phyloP scores from a whole-genome alignment of 2,888 invertebrate genomes.

The Rhynchonema sp. region DNA sequence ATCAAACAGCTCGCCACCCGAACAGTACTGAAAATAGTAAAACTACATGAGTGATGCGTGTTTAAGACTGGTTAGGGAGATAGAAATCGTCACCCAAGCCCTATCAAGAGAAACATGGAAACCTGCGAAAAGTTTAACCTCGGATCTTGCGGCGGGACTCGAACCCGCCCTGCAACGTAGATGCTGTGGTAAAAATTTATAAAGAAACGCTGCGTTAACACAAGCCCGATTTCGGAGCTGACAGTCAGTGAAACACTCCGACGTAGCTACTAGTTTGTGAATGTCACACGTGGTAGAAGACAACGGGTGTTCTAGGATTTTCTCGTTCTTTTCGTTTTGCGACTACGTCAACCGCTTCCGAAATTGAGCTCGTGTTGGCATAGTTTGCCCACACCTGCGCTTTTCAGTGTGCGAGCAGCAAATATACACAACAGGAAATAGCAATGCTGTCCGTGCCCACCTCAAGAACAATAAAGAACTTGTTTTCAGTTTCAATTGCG shows the following conservation, averaged over 20 bases:
- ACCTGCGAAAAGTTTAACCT: too few relatives aligned
- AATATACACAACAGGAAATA: not conserved
- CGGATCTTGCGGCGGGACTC: too few relatives aligned
- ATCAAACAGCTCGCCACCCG: conserved; percentile 63
- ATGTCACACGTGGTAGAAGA: too few relatives aligned
- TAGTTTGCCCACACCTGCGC: not conserved
- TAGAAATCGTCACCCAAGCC: not conserved
- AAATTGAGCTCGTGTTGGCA: too few relatives aligned
- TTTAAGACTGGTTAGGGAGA: not conserved
- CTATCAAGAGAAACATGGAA: too few relatives aligned
- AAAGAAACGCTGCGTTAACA: too few relatives aligned
- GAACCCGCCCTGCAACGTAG: too few relatives aligned
- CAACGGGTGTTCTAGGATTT: too few relatives aligned
- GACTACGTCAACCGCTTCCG: not conserved
- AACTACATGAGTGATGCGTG: not conserved
- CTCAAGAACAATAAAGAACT: conserved; percentile 57
- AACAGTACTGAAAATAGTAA: conserved; percentile 42
- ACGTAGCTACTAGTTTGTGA: too few relatives aligned
- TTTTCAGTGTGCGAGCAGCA: not conserved
- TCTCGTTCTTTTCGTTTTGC: not conserved
- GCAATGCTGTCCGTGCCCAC: conserved; percentile 22
- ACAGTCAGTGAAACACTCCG: too few relatives aligned
- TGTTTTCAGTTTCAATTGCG: conserved; percentile 51
- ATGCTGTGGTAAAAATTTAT: too few relatives aligned
- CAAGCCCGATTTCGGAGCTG: too few relatives aligned